Evolutionary conservation across 2,113 vertebrate genomes (phyloP).

Genomic region (Propithecus coquereli): DNA sequence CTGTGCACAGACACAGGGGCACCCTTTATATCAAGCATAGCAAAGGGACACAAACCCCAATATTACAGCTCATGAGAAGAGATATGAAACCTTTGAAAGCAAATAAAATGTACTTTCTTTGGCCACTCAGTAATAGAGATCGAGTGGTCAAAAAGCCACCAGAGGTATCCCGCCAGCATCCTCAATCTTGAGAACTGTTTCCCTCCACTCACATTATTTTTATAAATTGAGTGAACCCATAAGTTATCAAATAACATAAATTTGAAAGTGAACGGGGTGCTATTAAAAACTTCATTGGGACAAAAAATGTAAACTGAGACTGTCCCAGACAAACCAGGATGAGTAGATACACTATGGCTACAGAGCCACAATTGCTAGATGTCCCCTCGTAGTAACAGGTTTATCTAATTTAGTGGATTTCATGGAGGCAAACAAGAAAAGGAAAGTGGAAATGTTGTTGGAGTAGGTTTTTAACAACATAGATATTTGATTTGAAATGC

Average conservation of each 20-base stretch:
- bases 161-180: too few relatives aligned
- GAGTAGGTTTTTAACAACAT: not conserved
- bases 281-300: not conserved
- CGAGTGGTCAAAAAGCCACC: too few relatives aligned
- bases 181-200: not conserved
- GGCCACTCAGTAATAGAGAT: not conserved
- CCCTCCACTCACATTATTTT: not conserved
- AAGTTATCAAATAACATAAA: not conserved
- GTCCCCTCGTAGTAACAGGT: too few relatives aligned
- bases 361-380: not conserved
- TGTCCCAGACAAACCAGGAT: not conserved
- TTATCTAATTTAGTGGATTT: not conserved
- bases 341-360: too few relatives aligned
- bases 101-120: not conserved
- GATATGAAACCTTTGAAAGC: not conserved
- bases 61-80: not conserved
- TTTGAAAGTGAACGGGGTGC: not conserved
- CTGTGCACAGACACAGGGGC: not conserved
- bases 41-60: not conserved
- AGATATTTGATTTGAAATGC: not conserved
- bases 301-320: not conserved
- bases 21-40: not conserved
- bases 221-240: not conserved
- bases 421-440: not conserved
- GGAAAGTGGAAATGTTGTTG: not conserved